A percentile compares a stretch with the other conserved stretches of the same genome.
Conservation (phyloP, 2,113 vertebrate species). For the Pelecanus crispus region DNA sequence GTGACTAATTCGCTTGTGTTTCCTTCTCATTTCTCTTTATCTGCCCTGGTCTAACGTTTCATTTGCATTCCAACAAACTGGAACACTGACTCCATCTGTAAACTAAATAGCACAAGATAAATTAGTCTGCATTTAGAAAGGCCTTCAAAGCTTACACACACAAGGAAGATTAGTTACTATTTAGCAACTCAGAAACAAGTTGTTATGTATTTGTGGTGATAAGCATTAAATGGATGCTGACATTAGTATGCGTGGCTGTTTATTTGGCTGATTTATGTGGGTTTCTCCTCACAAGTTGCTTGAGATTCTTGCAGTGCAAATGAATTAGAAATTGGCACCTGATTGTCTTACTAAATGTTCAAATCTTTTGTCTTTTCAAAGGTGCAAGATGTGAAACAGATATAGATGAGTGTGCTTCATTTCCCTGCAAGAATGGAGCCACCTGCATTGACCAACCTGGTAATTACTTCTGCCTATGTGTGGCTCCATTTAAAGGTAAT, state of each 20-base stretch:
- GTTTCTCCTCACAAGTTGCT: not conserved
- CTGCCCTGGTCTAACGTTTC: conserved; percentile 4
- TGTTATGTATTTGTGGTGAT: not conserved
- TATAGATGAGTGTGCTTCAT: conserved; percentile 76
- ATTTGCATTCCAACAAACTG: conserved; percentile 26
- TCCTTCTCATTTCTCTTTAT: conserved; percentile 25
- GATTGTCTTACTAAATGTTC: conserved; percentile 16
- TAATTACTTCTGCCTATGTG: conserved; percentile 86
- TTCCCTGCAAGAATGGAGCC: conserved; percentile 80
- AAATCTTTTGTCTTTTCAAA: conserved; percentile 57
- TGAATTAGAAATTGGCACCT: not conserved
- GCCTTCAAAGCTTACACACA: not conserved
- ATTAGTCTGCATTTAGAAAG: conserved; percentile 1
- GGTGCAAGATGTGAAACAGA: conserved; percentile 73
- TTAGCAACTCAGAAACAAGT: not conserved
- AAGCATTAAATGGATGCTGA: conserved; percentile 12
- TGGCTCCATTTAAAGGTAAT: conserved; percentile 90
- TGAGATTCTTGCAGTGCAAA: not conserved
- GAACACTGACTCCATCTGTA: not conserved
- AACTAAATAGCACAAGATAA: conserved; percentile 11
- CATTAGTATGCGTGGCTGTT: not conserved
- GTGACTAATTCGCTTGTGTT: not conserved
- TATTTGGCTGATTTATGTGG: not conserved
- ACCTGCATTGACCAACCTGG: conserved; percentile 81
- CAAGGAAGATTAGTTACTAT: not conserved